Percentiles rank a stretch among this genome's conserved stretches.
Conservation (phyloP, 2,888 invertebrate genomes). For the Caenorhabditis sp. region DNA sequence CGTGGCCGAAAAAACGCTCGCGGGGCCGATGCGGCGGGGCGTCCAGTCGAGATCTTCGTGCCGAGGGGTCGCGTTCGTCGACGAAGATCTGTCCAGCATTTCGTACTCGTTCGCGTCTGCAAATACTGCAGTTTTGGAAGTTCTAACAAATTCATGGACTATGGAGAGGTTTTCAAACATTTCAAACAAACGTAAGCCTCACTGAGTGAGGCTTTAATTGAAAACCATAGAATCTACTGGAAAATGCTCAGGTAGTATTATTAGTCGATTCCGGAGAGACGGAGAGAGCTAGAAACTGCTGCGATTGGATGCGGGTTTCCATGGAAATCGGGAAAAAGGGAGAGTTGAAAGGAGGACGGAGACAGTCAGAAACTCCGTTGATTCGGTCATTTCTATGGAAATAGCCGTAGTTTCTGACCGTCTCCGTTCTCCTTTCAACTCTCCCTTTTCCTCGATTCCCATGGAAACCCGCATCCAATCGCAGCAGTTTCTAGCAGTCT, state of each 20-base stretch:
- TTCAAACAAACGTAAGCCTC: too few relatives aligned
- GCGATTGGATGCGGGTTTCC: background rate
- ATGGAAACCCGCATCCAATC: background rate
- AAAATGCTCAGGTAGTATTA: too few relatives aligned
- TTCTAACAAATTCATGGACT: too few relatives aligned
- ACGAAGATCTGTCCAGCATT: conserved; percentile 33
- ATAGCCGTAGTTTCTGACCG: too few relatives aligned
- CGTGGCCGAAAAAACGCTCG: too few relatives aligned
- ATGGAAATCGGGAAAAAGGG: background rate
- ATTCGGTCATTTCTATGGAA: too few relatives aligned
- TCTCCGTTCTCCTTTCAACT: background rate
- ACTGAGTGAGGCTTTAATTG: too few relatives aligned
- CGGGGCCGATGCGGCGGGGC: conserved; percentile 31
- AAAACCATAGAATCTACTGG: too few relatives aligned
- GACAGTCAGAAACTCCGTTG: too few relatives aligned
- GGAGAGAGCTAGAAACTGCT: background rate
- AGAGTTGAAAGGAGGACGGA: background rate
- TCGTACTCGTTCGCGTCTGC: conserved; percentile 51
- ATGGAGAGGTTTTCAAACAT: too few relatives aligned
- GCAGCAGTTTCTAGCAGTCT: background rate
- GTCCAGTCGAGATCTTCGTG: conserved; percentile 58
- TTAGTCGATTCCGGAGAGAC: background rate
- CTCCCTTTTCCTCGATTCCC: background rate
- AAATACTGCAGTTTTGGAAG: too few relatives aligned
- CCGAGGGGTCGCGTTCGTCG: conserved; percentile 36